phyloP scores from a whole-genome alignment of 2,113 vertebrate genomes.

The Anthoscopus minutus region DNA sequence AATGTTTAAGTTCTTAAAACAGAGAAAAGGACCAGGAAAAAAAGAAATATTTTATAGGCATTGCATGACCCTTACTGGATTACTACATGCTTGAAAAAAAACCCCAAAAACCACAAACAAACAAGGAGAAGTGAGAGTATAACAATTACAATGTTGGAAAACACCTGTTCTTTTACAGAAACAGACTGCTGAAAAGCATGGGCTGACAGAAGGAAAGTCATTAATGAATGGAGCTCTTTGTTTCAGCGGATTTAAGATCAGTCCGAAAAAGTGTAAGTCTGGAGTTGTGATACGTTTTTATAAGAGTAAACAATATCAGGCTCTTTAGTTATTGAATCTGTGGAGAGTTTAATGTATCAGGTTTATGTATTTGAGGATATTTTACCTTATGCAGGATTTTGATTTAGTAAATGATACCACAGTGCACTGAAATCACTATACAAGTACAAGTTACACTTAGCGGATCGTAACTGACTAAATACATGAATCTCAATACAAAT shows the following conservation, averaged over 20 bases:
- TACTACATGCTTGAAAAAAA: background rate
- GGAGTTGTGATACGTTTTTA: background rate
- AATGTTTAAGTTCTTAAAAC: background rate
- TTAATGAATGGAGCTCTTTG: background rate
- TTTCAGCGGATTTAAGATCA: background rate
- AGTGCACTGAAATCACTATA: background rate
- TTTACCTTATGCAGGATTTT: background rate
- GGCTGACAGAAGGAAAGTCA: background rate
- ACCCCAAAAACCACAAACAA: too few species aligned
- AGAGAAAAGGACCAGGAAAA: too few species aligned
- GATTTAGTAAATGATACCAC: background rate
- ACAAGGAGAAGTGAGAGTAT: background rate
- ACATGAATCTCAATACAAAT: background rate
- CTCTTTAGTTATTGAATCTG: background rate
- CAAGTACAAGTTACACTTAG: background rate
- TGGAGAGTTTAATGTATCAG: background rate
- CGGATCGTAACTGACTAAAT: background rate
- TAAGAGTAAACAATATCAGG: background rate
- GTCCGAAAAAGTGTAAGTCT: background rate
- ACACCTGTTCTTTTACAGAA: background rate
- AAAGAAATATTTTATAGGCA: background rate
- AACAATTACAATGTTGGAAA: background rate
- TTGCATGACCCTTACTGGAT: background rate
- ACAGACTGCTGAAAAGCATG: background rate
- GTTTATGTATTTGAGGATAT: background rate